Base-by-base conservation (phyloP, 2,797 vertebrate species). In the Adrianichthys oophorus region DNA sequence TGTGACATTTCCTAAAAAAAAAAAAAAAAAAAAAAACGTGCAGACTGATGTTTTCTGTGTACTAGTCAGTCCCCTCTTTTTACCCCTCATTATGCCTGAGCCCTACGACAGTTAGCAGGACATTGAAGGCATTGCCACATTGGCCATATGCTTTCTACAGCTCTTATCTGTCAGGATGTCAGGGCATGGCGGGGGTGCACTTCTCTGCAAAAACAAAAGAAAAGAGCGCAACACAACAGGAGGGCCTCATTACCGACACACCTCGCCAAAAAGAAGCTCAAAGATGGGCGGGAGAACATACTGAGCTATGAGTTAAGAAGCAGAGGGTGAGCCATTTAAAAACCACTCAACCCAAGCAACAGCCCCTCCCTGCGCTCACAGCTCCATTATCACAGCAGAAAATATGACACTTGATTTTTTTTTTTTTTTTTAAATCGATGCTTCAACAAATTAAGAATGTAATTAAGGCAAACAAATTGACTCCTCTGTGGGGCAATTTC, bases 161-260 rank as follows among this genome's bases (percentile, higher is more conserved):
- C 84, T 87, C 73, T 83, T 82, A 88, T 86, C 87, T 88, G 86
- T 92, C 87, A 89, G 81, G 62, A 68, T 91, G 89, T 90, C 90
- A 89, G 76, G 74, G 81, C 80, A 68, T 78, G 83, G 87, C 65
- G 62, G 86, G 86, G 82, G 80, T 82, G 84, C 71, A 70, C 80
- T 83, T 84, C 83, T 76, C 75, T 78, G 81, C 78, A 76, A 76
- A 72, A 83, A 79, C 81, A 75, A 82, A 80, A 83, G 60, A 77
- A 72, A 14, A 74, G 62, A 76, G 79, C 64, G 63, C 74, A 18
- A 68, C 84, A 15, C 85, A 67, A 77, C 89, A 84, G 89, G 88
- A 85, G 80, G 86, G 77, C 77, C 84, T 86, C 85, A 86, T 90
- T 90, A 85, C 74, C 67, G 67, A 80, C 83, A 83, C 72, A 82